Evolutionary conservation across 2,888 invertebrate genomes (phyloP).

Genomic region (Emmelina monodactyla): DNA sequence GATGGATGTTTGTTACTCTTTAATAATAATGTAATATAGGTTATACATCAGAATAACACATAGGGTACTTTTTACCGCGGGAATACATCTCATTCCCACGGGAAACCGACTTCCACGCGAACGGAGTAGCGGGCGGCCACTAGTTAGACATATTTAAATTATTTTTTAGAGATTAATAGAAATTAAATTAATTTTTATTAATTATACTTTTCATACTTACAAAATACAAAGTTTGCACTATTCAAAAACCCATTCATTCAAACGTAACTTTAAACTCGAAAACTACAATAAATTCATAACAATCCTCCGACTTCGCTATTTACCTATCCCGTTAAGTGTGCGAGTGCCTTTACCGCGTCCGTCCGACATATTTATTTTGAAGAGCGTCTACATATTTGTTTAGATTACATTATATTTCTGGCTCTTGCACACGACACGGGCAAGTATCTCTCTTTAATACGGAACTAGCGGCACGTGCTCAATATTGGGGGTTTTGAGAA

Average conservation of each 20-base stretch:
- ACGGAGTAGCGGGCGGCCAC: too few relatives aligned
- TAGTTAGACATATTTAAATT: too few relatives aligned
- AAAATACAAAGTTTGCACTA: neutral
- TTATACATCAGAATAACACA: too few relatives aligned
- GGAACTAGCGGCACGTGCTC: neutral
- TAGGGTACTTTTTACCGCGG: too few relatives aligned
- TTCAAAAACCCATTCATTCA: neutral
- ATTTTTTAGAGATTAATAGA: neutral
- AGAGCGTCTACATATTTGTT: conserved; percentile 50
- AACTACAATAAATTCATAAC: neutral
- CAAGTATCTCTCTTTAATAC: conserved; percentile 1
- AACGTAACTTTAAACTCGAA: neutral
- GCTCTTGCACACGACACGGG: conserved; percentile 62
- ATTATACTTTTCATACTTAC: neutral
- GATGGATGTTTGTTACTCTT: too few relatives aligned
- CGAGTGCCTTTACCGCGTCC: conserved; percentile 21
- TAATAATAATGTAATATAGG: too few relatives aligned
- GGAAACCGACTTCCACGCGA: too few relatives aligned
- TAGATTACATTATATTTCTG: conserved; percentile 62
- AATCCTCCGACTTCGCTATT: neutral
- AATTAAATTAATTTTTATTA: neutral
- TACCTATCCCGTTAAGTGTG: neutral
- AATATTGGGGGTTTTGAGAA: neutral
- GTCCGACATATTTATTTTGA: conserved; percentile 60
- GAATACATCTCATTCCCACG: too few relatives aligned